Percentiles rank a stretch among this genome's conserved stretches.
Conservation (phyloP, 2,113 vertebrate species). For the Ammodytes marinus region DNA sequence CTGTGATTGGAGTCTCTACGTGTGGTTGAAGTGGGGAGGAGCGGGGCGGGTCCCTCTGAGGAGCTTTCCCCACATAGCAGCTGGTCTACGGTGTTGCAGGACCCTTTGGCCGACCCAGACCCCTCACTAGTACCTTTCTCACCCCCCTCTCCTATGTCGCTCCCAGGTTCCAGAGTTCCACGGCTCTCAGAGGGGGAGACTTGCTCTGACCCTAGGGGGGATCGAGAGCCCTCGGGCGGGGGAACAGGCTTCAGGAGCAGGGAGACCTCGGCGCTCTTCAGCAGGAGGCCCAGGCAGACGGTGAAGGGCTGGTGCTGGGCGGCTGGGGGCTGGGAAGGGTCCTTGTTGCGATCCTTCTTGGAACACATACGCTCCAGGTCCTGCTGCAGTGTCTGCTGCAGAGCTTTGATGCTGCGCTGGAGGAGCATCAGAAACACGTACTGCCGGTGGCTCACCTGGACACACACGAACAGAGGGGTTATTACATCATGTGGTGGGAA, state of each 20-base stretch:
- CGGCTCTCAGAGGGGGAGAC: slow-evolving; percentile 88
- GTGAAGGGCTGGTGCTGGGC: slow-evolving; percentile 85
- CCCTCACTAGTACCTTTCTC: slow-evolving; percentile 44
- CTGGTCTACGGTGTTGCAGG: slow-evolving; percentile 83
- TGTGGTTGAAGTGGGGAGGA: slow-evolving; percentile 64
- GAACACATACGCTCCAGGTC: slow-evolving; percentile 91
- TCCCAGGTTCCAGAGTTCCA: slow-evolving; percentile 79
- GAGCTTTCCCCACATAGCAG: slow-evolving; percentile 87
- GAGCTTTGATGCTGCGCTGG: slow-evolving; percentile 91
- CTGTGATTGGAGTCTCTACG: slow-evolving; percentile 55
- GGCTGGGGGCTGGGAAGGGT: slow-evolving; percentile 74
- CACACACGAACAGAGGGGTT: neutral
- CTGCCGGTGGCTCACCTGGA: slow-evolving; percentile 93
- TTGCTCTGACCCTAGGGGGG: slow-evolving; percentile 83
- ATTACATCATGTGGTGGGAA: too few species aligned
- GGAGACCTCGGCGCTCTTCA: slow-evolving; percentile 94
- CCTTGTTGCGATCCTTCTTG: slow-evolving; percentile 88
- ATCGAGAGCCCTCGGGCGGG: slow-evolving; percentile 79
- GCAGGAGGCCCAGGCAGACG: slow-evolving; percentile 90
- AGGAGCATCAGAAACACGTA: slow-evolving; percentile 93
- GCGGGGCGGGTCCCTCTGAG: slow-evolving; percentile 82
- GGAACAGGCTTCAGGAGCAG: slow-evolving; percentile 92
- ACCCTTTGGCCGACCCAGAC: slow-evolving; percentile 19
- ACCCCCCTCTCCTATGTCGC: slow-evolving; percentile 33
- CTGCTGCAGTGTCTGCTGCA: slow-evolving; percentile 92